Percentiles rank a stretch among this genome's conserved stretches.
Conservation (phyloP, 1,140 invertebrate genomes). For the Telenomus remus region DNA sequence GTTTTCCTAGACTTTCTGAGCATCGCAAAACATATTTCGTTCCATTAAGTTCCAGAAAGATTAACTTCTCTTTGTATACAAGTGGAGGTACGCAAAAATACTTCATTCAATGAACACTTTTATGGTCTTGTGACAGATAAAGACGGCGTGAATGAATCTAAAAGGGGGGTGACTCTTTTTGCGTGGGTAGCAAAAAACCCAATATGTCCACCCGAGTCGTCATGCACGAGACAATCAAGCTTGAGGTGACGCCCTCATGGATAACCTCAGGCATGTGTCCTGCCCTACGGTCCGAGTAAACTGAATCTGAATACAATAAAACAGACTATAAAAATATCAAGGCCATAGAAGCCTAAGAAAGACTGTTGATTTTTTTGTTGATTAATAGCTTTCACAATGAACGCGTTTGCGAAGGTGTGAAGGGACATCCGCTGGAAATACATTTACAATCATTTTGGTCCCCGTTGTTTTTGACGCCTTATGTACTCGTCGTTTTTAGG, state of each 20-base stretch:
- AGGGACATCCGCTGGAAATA: not conserved
- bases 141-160: slow-evolving; percentile 48
- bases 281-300: slow-evolving; percentile 47
- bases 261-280: slow-evolving; percentile 52
- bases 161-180: slow-evolving; percentile 48
- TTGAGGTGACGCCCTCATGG: slow-evolving; percentile 54
- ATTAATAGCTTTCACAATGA: slow-evolving; percentile 44
- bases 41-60: too few relatives aligned
- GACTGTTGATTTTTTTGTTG: slow-evolving; percentile 1
- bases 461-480: slow-evolving; percentile 48
- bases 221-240: slow-evolving; percentile 57
- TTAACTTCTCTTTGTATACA: too few relatives aligned
- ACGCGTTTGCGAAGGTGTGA: slow-evolving; percentile 44
- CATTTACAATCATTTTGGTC: too few relatives aligned
- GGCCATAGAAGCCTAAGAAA: slow-evolving; percentile 23
- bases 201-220: slow-evolving; percentile 58
- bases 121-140: slow-evolving; percentile 23
- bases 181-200: slow-evolving; percentile 47
- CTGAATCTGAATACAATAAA: slow-evolving; percentile 61
- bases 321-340: slow-evolving; percentile 58
- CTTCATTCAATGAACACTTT: not conserved
- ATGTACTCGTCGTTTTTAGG: slow-evolving; percentile 39
- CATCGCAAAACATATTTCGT: not conserved
- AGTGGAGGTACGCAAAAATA: too few relatives aligned
- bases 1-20: too few relatives aligned